A percentile compares a stretch with the other conserved stretches of the same genome.
These are phyloP conservation scores for Euwallacea similis DNA, from an alignment of 1,140 invertebrate species.

Conservation along the genomic window DNA sequence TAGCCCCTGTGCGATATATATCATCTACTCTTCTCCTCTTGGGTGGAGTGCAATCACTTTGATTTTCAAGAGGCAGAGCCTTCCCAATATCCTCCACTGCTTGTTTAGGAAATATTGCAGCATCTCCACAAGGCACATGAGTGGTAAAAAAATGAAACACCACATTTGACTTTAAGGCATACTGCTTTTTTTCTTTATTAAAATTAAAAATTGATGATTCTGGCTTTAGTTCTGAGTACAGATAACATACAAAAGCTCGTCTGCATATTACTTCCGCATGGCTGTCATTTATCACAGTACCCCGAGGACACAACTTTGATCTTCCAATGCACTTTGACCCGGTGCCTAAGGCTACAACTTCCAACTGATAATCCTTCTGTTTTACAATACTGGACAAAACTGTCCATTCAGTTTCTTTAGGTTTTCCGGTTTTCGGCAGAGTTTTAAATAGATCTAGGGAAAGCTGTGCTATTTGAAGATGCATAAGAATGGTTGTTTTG, in stretches of 20 bases:
- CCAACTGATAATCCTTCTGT: constrained; percentile 55
- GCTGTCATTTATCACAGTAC: constrained; percentile 81
- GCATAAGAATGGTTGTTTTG: not conserved
- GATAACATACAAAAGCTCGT: constrained; percentile 77
- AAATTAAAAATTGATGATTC: constrained; percentile 52
- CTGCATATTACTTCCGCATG: constrained; percentile 89
- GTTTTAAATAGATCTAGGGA: constrained; percentile 58
- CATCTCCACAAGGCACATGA: constrained; percentile 92
- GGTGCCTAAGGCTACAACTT: constrained; percentile 79
- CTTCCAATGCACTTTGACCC: constrained; percentile 90
- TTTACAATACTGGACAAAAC: constrained; percentile 72
- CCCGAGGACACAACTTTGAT: constrained; percentile 65
- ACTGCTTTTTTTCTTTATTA: constrained; percentile 50
- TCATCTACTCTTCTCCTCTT: constrained; percentile 47
- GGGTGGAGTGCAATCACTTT: constrained; percentile 45
- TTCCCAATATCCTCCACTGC: constrained; percentile 48
- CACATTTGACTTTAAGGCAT: constrained; percentile 61
- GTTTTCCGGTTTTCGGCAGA: constrained; percentile 82
- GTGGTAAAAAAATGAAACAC: constrained; percentile 86
- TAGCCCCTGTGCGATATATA: constrained; percentile 81
- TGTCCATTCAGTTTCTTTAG: constrained; percentile 75
- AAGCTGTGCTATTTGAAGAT: constrained; percentile 1
- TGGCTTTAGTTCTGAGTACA: constrained; percentile 66
- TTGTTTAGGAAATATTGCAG: constrained; percentile 77
- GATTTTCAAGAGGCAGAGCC: not conserved